Percentiles rank a stretch among this genome's conserved stretches.
These are phyloP conservation scores for Heteromurus nitidus DNA, from an alignment of 2,888 invertebrate species.

Conservation along the genomic window DNA sequence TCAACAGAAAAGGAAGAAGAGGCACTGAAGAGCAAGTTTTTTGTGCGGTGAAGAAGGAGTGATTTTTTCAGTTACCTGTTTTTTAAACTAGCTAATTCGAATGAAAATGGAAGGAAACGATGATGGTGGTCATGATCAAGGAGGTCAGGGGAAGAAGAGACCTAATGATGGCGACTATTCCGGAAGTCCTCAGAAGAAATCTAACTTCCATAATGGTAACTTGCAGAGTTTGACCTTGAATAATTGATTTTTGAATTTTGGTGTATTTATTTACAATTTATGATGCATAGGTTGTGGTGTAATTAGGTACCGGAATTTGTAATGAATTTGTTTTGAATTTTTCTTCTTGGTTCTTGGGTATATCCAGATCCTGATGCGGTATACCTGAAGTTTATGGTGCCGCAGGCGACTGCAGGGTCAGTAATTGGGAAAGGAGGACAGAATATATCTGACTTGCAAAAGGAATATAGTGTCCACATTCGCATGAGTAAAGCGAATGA, in stretches of 20 bases:
- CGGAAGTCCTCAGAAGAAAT: constrained; percentile 71
- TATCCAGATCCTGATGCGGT: constrained; percentile 72
- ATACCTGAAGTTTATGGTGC: constrained; percentile 73
- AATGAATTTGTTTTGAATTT: not conserved
- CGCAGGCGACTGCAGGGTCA: constrained; percentile 73
- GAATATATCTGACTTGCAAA: constrained; percentile 73
- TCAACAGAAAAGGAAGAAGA: not conserved
- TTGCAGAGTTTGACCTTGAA: too few relatives aligned
- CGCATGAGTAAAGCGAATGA: constrained; percentile 73
- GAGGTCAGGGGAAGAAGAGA: constrained; percentile 69
- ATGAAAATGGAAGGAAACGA: constrained; percentile 70
- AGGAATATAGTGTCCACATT: constrained; percentile 73
- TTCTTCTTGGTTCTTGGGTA: not conserved
- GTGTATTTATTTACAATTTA: not conserved
- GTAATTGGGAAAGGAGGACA: constrained; percentile 73
- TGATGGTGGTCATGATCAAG: constrained; percentile 64
- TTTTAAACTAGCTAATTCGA: constrained; percentile 21
- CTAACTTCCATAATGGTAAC: constrained; percentile 72
- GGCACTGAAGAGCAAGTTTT: not conserved
- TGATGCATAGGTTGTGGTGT: not conserved
- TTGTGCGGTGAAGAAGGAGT: not conserved
- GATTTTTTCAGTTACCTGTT: constrained; percentile 13
- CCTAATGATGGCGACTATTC: constrained; percentile 72
- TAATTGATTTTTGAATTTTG: not conserved
- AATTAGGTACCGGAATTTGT: too few relatives aligned